These are phyloP conservation scores for Steinernema carpocapsae DNA, from an alignment of 2,888 invertebrate genomes.

Conservation along the genomic window DNA sequence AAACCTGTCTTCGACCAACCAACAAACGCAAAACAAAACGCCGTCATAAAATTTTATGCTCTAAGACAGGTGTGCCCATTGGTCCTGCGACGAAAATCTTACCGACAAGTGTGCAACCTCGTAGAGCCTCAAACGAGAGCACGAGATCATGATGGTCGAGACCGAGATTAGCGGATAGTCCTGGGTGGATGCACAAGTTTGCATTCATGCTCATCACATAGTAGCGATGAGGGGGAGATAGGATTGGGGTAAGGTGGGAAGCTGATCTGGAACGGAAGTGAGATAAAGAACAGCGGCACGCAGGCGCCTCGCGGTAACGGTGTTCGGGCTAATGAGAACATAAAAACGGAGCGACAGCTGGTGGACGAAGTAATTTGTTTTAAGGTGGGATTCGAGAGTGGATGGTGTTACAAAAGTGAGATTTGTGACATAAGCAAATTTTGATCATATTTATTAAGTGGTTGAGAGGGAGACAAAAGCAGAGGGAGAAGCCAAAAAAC, in stretches of 20 bases:
- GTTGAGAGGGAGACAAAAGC: too few species aligned
- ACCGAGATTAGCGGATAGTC: slow-evolving; percentile 22
- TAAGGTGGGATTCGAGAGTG: background rate
- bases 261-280: background rate
- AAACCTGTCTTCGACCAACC: background rate
- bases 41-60: background rate
- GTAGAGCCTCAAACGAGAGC: slow-evolving; percentile 20
- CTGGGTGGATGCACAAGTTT: slow-evolving; percentile 13
- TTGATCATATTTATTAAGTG: too few species aligned
- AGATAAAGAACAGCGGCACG: background rate
- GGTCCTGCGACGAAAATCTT: background rate
- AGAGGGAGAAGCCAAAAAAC: too few species aligned
- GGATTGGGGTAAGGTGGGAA: background rate
- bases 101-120: slow-evolving; percentile 22
- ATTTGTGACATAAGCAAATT: background rate
- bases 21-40: background rate
- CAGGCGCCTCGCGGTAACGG: too few species aligned
- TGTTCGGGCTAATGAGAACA: background rate
- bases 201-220: slow-evolving; percentile 19
- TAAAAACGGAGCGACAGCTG: slow-evolving; percentile 16
- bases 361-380: background rate
- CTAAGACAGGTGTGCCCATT: background rate
- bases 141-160: slow-evolving; percentile 25
- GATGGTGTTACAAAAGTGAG: background rate
- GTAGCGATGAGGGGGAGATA: background rate